A percentile compares a stretch with the other conserved stretches of the same genome.
phyloP scores from a whole-genome alignment of 37 sponge, comb jelly and placozoan species.

The Cliona cf. orientalis region DNA sequence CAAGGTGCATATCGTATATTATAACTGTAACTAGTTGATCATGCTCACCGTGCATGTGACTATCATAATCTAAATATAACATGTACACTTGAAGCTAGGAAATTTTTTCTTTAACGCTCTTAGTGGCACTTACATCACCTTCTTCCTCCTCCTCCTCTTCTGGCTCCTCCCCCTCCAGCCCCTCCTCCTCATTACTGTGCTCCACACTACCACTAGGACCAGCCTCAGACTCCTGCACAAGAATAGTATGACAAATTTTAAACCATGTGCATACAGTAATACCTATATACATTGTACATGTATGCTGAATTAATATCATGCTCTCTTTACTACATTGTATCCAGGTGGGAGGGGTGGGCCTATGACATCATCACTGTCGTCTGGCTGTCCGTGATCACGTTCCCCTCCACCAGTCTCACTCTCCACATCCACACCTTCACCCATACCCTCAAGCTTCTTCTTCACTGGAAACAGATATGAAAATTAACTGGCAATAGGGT shows the following conservation, averaged over 20 bases:
- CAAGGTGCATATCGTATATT: too few species aligned
- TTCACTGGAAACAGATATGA: neutral
- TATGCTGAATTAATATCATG: neutral
- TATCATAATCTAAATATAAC: too few species aligned
- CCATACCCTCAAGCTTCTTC: neutral
- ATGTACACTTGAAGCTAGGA: neutral
- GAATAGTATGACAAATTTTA: neutral
- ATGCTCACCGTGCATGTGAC: too few species aligned
- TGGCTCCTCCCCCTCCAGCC: slow-evolving; percentile 35
- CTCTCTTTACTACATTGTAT: slow-evolving; percentile 1
- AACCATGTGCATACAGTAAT: neutral
- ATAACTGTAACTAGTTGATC: too few species aligned
- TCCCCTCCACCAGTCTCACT: neutral
- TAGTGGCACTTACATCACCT: slow-evolving; percentile 28
- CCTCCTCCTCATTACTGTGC: slow-evolving; percentile 32
- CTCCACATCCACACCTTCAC: neutral
- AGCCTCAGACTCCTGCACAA: neutral
- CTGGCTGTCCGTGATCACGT: neutral
- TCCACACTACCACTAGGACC: neutral
- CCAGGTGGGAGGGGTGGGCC: slow-evolving; percentile 75
- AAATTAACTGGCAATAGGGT: neutral
- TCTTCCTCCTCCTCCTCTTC: slow-evolving; percentile 36
- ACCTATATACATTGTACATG: neutral
- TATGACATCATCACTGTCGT: slow-evolving; percentile 45
- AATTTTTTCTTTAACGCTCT: neutral